A percentile compares a stretch with the other conserved stretches of the same genome.
phyloP scores from a whole-genome alignment of 2,888 invertebrate species.

The Diadegma fenestrale region DNA sequence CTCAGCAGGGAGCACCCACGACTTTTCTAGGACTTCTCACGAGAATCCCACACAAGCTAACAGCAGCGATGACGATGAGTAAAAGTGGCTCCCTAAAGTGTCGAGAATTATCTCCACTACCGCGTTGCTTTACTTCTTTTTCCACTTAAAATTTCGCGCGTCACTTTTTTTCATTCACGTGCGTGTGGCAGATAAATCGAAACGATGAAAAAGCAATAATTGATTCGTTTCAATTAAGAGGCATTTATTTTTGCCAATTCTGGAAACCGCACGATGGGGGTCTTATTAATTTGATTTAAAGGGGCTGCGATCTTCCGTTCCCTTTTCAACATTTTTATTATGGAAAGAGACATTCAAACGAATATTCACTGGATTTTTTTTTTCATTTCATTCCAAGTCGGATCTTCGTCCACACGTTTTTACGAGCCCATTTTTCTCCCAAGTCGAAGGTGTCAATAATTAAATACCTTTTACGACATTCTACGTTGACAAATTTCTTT shows the following conservation, averaged over 20 bases:
- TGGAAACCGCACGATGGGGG: conserved; percentile 8
- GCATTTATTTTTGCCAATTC: conserved; percentile 6
- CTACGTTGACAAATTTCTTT: background rate
- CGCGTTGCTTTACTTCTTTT: conserved; percentile 19
- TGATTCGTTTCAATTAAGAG: conserved; percentile 45
- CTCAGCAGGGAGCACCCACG: conserved; percentile 54
- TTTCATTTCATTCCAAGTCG: background rate
- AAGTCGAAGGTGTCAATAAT: background rate
- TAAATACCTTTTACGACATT: background rate
- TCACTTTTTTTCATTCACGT: background rate
- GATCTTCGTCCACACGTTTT: background rate
- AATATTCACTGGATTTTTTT: background rate
- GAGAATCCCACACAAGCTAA: conserved; percentile 41
- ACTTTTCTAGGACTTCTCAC: conserved; percentile 36
- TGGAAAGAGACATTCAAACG: background rate
- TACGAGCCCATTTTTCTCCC: background rate
- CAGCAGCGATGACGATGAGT: conserved; percentile 43
- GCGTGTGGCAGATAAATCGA: conserved; percentile 2
- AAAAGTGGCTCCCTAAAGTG: conserved; percentile 45
- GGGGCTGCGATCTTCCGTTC: background rate
- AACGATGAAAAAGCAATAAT: conserved; percentile 11
- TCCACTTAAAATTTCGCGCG: background rate
- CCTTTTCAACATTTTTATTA: background rate
- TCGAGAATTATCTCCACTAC: conserved; percentile 37
- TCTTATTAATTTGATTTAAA: conserved; percentile 14